Percentiles rank a stretch among this genome's conserved stretches.
phyloP scores from a whole-genome alignment of 1,140 invertebrate genomes.

The Microplitis demolitor region DNA sequence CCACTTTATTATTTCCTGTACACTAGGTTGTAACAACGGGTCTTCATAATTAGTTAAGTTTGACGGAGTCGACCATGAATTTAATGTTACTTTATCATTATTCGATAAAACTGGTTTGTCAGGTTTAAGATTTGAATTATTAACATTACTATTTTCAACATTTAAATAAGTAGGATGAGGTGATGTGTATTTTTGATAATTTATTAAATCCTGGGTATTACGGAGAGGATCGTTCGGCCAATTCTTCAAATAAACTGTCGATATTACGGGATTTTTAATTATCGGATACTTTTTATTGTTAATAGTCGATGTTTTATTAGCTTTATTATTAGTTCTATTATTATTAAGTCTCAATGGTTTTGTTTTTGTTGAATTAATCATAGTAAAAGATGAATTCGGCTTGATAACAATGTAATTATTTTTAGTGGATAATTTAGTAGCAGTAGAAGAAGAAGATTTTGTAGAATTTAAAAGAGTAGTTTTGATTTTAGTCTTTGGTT shows the following conservation, averaged over 20 bases:
- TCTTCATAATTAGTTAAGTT: constrained; percentile 17
- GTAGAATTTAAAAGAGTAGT: not conserved
- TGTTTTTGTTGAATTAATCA: not conserved
- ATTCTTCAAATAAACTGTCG: constrained; percentile 39
- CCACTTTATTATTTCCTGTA: constrained; percentile 46
- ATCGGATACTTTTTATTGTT: not conserved
- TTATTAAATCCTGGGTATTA: constrained; percentile 43
- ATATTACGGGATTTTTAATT: constrained; percentile 7
- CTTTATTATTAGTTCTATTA: not conserved
- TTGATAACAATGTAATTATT: constrained; percentile 20
- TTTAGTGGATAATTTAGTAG: constrained; percentile 1
- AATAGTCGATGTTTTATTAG: not conserved
- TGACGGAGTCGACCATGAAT: not conserved
- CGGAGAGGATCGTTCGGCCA: constrained; percentile 47
- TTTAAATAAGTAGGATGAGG: constrained; percentile 27
- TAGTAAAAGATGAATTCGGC: not conserved
- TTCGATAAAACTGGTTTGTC: not conserved
- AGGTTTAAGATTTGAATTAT: constrained; percentile 7
- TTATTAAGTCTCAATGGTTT: not conserved
- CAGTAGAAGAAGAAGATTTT: not conserved
- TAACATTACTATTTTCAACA: not conserved
- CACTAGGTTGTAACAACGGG: constrained; percentile 24
- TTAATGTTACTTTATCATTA: not conserved
- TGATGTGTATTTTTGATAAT: constrained; percentile 53
- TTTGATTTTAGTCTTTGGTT: not conserved